Conservation (phyloP, 2,113 vertebrate species). For the Thryonomys swinderianus region DNA sequence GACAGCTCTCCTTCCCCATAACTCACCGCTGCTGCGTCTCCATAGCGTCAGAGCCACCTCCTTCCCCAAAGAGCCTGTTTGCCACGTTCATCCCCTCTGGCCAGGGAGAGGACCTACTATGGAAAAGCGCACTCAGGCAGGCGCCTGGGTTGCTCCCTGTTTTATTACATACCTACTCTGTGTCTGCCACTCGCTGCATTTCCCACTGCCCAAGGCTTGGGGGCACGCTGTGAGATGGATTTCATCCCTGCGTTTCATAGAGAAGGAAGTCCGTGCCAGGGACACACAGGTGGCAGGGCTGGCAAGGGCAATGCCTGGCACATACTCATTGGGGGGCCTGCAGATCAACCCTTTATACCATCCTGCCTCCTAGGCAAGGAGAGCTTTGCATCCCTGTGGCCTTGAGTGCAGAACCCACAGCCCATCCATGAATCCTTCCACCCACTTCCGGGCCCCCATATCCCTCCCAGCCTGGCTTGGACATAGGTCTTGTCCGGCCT, state of each 20-base stretch:
- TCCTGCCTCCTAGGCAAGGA: neutral
- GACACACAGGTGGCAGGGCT: too few species aligned
- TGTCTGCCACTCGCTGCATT: neutral
- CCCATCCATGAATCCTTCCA: fast-evolving
- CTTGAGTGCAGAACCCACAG: neutral
- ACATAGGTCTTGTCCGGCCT: too few species aligned
- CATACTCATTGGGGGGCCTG: too few species aligned
- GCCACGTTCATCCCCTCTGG: neutral
- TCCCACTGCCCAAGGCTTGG: too few species aligned
- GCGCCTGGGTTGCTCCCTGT: neutral
- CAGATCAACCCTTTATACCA: neutral
- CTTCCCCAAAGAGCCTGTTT: neutral
- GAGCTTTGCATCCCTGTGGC: neutral
- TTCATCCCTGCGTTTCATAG: neutral
- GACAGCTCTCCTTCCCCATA: conserved; percentile 43
- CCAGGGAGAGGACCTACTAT: neutral
- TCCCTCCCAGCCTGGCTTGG: neutral
- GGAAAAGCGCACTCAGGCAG: neutral
- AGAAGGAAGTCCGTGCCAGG: neutral
- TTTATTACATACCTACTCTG: neutral
- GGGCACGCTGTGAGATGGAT: neutral
- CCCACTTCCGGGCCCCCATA: neutral
- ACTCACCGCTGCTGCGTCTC: neutral
- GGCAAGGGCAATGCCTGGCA: neutral
- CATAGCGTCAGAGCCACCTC: fast-evolving